Base-by-base conservation (phyloP, 2,797 vertebrate genomes). In the Pachyuromys duprasi region DNA sequence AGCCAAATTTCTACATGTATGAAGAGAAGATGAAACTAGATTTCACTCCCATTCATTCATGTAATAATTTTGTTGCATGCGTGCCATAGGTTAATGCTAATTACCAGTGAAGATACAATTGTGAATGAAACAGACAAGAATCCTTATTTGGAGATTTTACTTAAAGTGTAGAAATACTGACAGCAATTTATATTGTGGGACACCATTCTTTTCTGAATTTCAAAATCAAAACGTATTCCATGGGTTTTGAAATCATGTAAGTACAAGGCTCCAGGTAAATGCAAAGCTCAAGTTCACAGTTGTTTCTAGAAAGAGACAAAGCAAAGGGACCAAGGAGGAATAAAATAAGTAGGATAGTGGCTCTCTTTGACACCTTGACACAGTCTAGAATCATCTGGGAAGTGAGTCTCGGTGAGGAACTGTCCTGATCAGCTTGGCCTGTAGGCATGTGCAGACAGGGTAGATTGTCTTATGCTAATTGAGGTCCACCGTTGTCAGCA, bases 131-230 rank as follows among this genome's bases (percentile, higher is more conserved):
- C 1, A 86, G 53, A 14, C 7, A 36, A 22, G 26, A 82, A 2
- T 49, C 14, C 20, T 89, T 31, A 5, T 17, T 90, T 7, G 2
- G 39, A 72, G 1, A 2, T 24, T 20, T 33, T 60, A 55, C 57
- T n/a, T 63, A 36, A n/a, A 84, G 81, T 45, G 26, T 89, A 20
- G 24, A 14, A 33, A 89, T 26, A 42, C 11, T 65, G 22, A 84
- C 33, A 33, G 9, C 3, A 17, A 12, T 49, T 79, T 14, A 13
- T 60, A n/a, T 22, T 60, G 20, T 14, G 8, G 57, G 78, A 90
- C n/a, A 49, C 22, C 33, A 90, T n/a, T 53, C 74, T 82, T 75
- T 70, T 70, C 79, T 62, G 28, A 75, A 76, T 62, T 96, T 96
- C 31, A 74, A 78, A 93, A 67, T 26, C 20, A 75, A 80, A 91